Conservation (phyloP, 2,888 invertebrate species). For the Drosophila cracens region DNA sequence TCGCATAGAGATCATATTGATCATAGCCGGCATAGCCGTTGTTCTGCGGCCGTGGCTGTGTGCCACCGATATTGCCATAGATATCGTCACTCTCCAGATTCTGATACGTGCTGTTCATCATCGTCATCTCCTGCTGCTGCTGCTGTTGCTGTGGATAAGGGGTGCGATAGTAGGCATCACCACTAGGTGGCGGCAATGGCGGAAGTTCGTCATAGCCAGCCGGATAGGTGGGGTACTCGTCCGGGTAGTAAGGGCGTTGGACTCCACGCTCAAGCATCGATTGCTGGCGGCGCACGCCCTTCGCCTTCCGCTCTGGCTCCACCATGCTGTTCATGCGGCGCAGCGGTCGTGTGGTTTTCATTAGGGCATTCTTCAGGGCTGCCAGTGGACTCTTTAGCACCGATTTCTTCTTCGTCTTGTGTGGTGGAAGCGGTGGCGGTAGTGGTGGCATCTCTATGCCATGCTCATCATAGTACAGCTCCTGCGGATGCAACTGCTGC, state of each 20-base stretch:
- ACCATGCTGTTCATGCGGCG: constrained; percentile 85
- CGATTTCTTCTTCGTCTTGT: constrained; percentile 83
- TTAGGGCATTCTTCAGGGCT: constrained; percentile 84
- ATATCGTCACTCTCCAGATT: constrained; percentile 84
- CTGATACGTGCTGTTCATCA: constrained; percentile 84
- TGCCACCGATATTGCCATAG: constrained; percentile 81
- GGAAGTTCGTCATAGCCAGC: constrained; percentile 79
- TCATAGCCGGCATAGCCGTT: constrained; percentile 65
- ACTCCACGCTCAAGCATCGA: constrained; percentile 84
- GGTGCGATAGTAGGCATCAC: constrained; percentile 68
- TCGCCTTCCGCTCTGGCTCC: constrained; percentile 83
- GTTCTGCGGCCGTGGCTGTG: constrained; percentile 51
- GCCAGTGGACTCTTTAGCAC: constrained; percentile 83
- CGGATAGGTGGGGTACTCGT: constrained; percentile 83
- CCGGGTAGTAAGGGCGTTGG: constrained; percentile 83
- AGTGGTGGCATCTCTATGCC: constrained; percentile 75
- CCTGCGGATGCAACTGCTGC: constrained; percentile 17
- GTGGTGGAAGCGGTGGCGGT: constrained; percentile 74
- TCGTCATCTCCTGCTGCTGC: constrained; percentile 36
- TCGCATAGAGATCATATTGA: constrained; percentile 84
- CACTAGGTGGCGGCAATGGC: constrained; percentile 51
- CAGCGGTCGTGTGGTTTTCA: constrained; percentile 83
- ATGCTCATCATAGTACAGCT: constrained; percentile 79
- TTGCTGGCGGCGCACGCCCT: constrained; percentile 83
- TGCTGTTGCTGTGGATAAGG: constrained; percentile 70